Evolutionary conservation across 2,113 vertebrate species (phyloP).

Genomic region (Suricata suricatta): DNA sequence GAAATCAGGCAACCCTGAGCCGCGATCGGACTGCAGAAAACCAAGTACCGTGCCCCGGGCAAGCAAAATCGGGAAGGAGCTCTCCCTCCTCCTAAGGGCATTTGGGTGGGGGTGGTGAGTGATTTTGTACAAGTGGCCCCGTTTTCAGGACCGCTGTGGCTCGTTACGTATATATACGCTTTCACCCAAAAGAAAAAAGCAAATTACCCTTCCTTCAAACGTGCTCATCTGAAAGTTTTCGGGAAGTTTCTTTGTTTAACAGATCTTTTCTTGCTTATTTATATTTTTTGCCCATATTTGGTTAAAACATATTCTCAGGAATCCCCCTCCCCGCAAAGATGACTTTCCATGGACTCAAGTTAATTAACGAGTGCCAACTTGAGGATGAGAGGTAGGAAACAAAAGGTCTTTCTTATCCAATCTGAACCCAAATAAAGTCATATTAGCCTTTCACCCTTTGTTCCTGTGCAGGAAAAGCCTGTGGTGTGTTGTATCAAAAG

Average conservation of each 20-base stretch:
- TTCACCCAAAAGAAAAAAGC: neutral
- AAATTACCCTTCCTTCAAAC: constrained; percentile 7
- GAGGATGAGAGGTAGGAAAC: constrained; percentile 62
- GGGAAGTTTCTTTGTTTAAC: neutral
- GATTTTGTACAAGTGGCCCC: neutral
- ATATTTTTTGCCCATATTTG: constrained; percentile 23
- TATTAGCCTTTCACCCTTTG: constrained; percentile 77
- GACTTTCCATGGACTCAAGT: constrained; percentile 40
- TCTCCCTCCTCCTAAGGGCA: rapidly evolving
- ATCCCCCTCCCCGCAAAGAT: constrained; percentile 37
- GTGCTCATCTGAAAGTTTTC: neutral
- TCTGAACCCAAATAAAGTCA: constrained; percentile 72
- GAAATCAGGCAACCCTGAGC: neutral
- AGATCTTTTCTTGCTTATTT: constrained; percentile 64
- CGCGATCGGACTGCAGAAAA: neutral
- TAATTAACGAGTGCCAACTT: constrained; percentile 64
- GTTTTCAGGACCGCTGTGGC: neutral
- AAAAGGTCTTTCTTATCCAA: constrained; percentile 68
- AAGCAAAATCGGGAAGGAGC: no score
- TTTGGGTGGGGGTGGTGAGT: neutral
- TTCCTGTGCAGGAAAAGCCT: constrained; percentile 52
- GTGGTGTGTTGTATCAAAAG: constrained; percentile 61
- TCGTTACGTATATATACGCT: neutral
- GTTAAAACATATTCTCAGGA: constrained; percentile 60
- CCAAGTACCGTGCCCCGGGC: neutral